Evolutionary conservation across 2,797 vertebrate species (phyloP), one percentile per base, ranked within the genome.

Genomic region (Parambassis ranga): DNA sequence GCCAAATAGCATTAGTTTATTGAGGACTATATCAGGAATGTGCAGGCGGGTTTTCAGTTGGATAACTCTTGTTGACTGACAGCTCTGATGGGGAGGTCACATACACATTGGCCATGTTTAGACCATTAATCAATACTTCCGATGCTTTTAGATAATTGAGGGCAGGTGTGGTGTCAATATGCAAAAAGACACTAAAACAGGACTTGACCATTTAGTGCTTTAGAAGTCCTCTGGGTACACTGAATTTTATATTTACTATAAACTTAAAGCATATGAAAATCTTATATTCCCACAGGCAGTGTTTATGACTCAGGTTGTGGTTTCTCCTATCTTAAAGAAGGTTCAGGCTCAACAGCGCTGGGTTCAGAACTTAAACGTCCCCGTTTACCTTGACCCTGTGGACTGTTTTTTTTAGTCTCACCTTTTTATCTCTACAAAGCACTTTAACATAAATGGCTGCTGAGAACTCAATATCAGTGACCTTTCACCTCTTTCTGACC

Each of bases 91-190:
- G 52, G 23, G 10, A 43, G 79, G 65, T 73, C 62, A 62, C 66
- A 64, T 75, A 70, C 19, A 70, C 19, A 19, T 28, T 18, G 68
- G 49, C 35, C 15, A 44, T 48, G 61, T 69, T 75, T 43, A 26
- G 42, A 46, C 26, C 22, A 59, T 81, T 71, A 60, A 84, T 86
- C 74, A 84, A 65, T 55, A 42, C 56, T 50, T 65, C 22, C 15
- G 26, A 31, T 71, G 79, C 79, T 84, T 84, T 85, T 82, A 84
- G 69, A 65, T 75, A 82, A 89, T 86, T 80, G 63, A 75, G 70
- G 47, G 52, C 20, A 79, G 37, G 61, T 63, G 53, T 28, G 41
- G 31, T 68, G 71, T 61, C 66, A 65, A 71, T 65, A 74, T 76
- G 68, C 37, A 48, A 70, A 71, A 66, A 59, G 31, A 47, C 18